A percentile compares a stretch with the other conserved stretches of the same genome.
Evolutionary conservation across 2,888 invertebrate species (phyloP).

Genomic region (Neria commutata): DNA sequence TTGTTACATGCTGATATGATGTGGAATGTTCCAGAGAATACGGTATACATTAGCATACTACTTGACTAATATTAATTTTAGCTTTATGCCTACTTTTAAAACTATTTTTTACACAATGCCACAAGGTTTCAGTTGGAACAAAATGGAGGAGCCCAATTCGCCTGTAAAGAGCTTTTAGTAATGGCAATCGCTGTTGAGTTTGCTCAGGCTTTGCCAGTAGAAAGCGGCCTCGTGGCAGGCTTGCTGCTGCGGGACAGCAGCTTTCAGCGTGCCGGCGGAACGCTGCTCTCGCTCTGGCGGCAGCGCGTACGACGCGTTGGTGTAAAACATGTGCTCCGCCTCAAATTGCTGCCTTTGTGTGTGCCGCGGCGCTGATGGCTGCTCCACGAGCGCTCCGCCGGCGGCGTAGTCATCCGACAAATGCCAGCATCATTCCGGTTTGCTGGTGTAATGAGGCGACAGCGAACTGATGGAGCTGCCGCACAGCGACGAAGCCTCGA

Average conservation of each 20-base stretch:
- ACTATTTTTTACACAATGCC: background rate
- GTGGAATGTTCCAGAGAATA: slow-evolving; percentile 40
- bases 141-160: no score
- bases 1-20: slow-evolving; percentile 36
- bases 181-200: background rate
- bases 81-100: background rate
- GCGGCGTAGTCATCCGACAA: slow-evolving; percentile 21
- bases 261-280: background rate
- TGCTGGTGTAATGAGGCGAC: slow-evolving; percentile 46
- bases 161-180: no score
- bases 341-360: no score
- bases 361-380: background rate
- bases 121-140: no score
- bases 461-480: slow-evolving; percentile 57
- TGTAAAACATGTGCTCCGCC: slow-evolving; percentile 4
- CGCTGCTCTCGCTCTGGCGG: background rate
- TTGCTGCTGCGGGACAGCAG: background rate
- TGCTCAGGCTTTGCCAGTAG: background rate
- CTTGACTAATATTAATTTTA: background rate
- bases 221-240: background rate
- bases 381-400: background rate
- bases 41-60: slow-evolving; percentile 18
- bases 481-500: slow-evolving; percentile 46
- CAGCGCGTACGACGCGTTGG: background rate
- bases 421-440: slow-evolving; percentile 56